Percentiles rank a stretch among this genome's conserved stretches.
Evolutionary conservation across 2,113 vertebrate species (phyloP).

Genomic region (Stegostoma tigrinum): DNA sequence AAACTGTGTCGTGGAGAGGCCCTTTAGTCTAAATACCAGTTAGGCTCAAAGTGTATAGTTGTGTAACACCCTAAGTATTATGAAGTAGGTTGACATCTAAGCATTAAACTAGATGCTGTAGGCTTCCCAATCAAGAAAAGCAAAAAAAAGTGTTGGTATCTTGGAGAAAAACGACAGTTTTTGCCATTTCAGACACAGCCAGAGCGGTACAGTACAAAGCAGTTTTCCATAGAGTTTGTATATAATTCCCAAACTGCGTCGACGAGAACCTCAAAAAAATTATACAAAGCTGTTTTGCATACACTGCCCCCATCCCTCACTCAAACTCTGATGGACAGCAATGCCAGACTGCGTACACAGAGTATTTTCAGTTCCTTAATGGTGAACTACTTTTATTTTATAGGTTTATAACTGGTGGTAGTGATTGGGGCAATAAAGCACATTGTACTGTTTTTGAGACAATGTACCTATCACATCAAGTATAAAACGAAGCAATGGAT

Average conservation of each 20-base stretch:
- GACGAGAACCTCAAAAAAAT: background rate
- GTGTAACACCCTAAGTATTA: background rate
- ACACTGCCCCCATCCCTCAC: background rate
- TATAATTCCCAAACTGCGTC: background rate
- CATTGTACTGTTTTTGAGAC: background rate
- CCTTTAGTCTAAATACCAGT: background rate
- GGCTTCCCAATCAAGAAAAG: background rate
- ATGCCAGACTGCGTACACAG: background rate
- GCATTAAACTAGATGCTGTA: background rate
- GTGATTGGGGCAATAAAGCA: background rate
- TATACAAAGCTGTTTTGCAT: background rate
- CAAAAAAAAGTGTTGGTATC: background rate
- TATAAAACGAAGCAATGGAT: background rate
- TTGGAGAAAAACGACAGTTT: background rate
- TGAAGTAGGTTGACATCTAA: background rate
- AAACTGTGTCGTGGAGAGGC: background rate
- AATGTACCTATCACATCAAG: background rate
- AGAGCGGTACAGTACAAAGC: background rate
- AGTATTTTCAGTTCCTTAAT: background rate
- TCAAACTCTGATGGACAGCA: background rate
- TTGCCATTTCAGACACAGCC: background rate
- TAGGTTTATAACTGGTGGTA: background rate
- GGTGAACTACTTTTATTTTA: background rate
- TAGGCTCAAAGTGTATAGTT: background rate
- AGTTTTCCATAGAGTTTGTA: background rate